phyloP scores from a whole-genome alignment of 2,113 vertebrate species.

The Cyphomyrus discorhynchus region DNA sequence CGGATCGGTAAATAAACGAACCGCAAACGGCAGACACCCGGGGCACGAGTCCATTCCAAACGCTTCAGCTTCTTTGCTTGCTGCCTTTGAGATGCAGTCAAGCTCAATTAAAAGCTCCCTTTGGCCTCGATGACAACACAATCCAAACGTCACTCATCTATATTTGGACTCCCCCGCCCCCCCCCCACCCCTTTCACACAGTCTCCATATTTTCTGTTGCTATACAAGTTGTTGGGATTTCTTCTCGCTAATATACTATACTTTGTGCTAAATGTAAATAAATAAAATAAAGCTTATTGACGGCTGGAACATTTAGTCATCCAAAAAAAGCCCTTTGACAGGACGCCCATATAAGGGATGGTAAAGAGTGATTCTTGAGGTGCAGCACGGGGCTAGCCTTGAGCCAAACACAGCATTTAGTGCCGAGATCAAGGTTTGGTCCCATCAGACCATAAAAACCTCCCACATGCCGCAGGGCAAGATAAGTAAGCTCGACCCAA shows the following conservation, averaged over 20 bases:
- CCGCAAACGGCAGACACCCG: neutral
- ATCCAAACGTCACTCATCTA: neutral
- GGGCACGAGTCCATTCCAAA: neutral
- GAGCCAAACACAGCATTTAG: neutral
- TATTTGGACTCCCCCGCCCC: neutral
- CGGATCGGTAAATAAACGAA: neutral
- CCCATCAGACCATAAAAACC: neutral
- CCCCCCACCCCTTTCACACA: neutral
- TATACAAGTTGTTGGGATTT: neutral
- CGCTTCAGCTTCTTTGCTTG: neutral
- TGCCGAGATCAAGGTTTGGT: neutral
- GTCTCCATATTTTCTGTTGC: neutral
- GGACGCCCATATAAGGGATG: neutral
- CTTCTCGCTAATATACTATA: neutral
- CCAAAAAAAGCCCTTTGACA: neutral
- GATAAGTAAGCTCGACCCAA: neutral
- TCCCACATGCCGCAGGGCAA: neutral
- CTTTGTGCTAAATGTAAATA: neutral
- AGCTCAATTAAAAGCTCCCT: neutral
- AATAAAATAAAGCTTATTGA: neutral
- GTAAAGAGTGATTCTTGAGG: neutral
- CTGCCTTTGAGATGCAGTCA: neutral
- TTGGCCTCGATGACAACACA: neutral
- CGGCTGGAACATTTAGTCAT: neutral
- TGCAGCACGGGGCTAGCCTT: neutral